A percentile compares a stretch with the other conserved stretches of the same genome.
Evolutionary conservation across 2,888 invertebrate genomes (phyloP).

Genomic region (Drosophila setosimentum): DNA sequence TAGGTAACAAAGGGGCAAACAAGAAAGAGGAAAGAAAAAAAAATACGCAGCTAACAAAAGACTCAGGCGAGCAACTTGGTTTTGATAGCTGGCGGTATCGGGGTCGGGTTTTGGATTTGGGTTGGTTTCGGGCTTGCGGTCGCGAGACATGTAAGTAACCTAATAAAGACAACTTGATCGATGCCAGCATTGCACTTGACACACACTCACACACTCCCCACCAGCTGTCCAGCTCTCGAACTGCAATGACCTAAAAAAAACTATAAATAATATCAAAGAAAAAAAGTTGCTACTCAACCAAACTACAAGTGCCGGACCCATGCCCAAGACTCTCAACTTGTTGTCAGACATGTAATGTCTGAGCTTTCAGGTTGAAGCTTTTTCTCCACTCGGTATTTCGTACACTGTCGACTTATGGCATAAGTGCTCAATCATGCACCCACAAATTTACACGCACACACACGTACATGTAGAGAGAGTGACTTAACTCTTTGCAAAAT

Average conservation of each 20-base stretch:
- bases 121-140: slow-evolving; percentile 15
- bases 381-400: slow-evolving; percentile 39
- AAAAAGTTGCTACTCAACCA: slow-evolving; percentile 45
- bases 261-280: slow-evolving; percentile 31
- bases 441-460: slow-evolving; percentile 19
- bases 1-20: slow-evolving; percentile 16
- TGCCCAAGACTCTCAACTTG: slow-evolving; percentile 35
- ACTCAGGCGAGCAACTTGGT: slow-evolving; percentile 73
- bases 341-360: slow-evolving; percentile 46
- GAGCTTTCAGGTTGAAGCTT: slow-evolving; percentile 72
- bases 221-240: slow-evolving; percentile 41
- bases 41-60: slow-evolving; percentile 65
- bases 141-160: slow-evolving; percentile 72
- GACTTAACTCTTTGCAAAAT: slow-evolving; percentile 66
- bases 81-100: slow-evolving; percentile 31
- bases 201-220: slow-evolving; percentile 48
- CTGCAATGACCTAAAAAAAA: slow-evolving; percentile 65
- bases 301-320: slow-evolving; percentile 29
- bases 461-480: slow-evolving; percentile 25
- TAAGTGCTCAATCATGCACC: slow-evolving; percentile 73
- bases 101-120: slow-evolving; percentile 14
- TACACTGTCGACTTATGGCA: slow-evolving; percentile 49
- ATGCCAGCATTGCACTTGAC: slow-evolving; percentile 77
- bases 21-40: slow-evolving; percentile 16
- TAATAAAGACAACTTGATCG: slow-evolving; percentile 77